Conservation (phyloP, 2,888 invertebrate species). For the Drosophila percnosoma region DNA sequence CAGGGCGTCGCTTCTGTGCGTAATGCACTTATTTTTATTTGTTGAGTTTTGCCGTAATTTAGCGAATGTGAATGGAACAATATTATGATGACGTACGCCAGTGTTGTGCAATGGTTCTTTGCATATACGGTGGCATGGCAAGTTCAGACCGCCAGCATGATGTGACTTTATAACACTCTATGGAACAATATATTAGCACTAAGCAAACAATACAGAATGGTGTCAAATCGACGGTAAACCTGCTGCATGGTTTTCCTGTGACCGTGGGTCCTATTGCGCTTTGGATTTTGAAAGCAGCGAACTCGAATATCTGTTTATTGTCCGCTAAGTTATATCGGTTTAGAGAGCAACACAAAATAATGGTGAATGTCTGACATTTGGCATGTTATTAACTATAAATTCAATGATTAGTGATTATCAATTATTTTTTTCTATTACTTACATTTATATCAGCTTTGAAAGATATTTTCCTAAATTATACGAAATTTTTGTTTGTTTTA, state of each 20-base stretch:
- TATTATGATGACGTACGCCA: slow-evolving; percentile 65
- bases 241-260: too few species aligned
- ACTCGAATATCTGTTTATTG: too few species aligned
- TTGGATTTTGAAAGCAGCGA: too few species aligned
- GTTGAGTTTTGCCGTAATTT: slow-evolving; percentile 37
- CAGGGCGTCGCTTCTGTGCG: slow-evolving; percentile 2
- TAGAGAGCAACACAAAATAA: too few species aligned
- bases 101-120: slow-evolving; percentile 42
- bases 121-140: neutral
- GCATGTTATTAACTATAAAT: too few species aligned
- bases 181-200: neutral
- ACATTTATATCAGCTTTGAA: neutral
- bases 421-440: neutral
- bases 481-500: neutral
- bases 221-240: too few species aligned
- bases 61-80: slow-evolving; percentile 56
- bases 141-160: slow-evolving; percentile 15
- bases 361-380: too few species aligned
- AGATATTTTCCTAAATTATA: neutral
- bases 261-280: too few species aligned
- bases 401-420: neutral
- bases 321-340: too few species aligned
- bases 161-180: fast-evolving
- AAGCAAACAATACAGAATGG: too few species aligned
- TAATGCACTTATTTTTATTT: neutral